Evolutionary conservation across 2,888 invertebrate species (phyloP).

Genomic region (Scelioninae gen. 1): DNA sequence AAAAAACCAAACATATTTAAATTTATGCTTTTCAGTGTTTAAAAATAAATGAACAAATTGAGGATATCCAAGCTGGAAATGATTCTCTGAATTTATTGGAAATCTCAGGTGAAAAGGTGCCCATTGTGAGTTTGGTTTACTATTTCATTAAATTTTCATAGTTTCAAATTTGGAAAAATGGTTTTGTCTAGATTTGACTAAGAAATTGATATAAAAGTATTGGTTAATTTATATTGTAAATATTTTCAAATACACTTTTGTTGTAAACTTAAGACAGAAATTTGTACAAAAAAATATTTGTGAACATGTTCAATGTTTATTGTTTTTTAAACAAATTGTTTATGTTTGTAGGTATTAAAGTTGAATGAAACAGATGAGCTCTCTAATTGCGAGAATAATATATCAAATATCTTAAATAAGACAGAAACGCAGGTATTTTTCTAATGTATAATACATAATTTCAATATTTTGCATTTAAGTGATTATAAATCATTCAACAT

Average conservation of each 20-base stretch:
- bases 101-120: conserved; percentile 34
- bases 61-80: conserved; percentile 13
- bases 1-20: background rate
- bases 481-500: background rate
- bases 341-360: background rate
- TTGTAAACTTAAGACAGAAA: too few species aligned
- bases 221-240: too few species aligned
- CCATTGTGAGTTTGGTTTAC: conserved; percentile 21
- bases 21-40: conserved; percentile 9
- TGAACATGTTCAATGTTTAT: background rate
- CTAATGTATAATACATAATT: background rate
- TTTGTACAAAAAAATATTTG: too few species aligned
- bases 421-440: background rate
- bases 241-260: too few species aligned
- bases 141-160: background rate
- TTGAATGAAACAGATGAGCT: background rate
- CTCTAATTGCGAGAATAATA: too few species aligned
- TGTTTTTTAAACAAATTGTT: background rate
- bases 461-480: background rate
- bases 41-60: conserved; percentile 34
- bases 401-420: too few species aligned
- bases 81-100: conserved; percentile 29
- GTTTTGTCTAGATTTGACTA: background rate
- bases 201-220: background rate
- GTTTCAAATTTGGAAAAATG: background rate